phyloP scores from a whole-genome alignment of 1,140 invertebrate genomes.

The Planococcus citri region DNA sequence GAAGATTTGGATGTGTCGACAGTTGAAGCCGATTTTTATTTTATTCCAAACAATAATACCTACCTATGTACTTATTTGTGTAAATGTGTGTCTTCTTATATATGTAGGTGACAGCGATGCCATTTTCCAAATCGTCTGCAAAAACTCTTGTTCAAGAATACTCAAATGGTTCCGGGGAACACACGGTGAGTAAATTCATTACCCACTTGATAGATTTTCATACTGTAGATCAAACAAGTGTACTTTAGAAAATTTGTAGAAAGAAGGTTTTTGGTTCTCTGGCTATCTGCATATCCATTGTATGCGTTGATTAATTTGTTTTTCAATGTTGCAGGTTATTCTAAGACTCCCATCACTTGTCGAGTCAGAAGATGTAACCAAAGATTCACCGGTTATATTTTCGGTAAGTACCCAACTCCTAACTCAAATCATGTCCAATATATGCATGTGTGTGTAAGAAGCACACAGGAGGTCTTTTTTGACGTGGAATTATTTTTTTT shows the following conservation, averaged over 20 bases:
- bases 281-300: too few species aligned
- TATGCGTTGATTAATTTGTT: too few species aligned
- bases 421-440: slow-evolving; percentile 17
- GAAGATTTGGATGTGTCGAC: too few species aligned
- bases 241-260: too few species aligned
- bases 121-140: slow-evolving; percentile 72
- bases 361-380: slow-evolving; percentile 41
- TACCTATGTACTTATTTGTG: too few species aligned
- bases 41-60: too few species aligned
- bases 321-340: slow-evolving; percentile 45
- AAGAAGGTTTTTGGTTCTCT: too few species aligned
- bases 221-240: too few species aligned
- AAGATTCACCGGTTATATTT: slow-evolving; percentile 21
- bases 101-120: slow-evolving; percentile 65
- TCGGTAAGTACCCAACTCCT: slow-evolving; percentile 10
- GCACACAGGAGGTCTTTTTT: too few species aligned
- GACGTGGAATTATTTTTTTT: slow-evolving; percentile 23
- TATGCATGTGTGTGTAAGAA: not conserved
- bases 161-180: slow-evolving; percentile 79
- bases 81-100: slow-evolving; percentile 34
- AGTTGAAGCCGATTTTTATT: too few species aligned
- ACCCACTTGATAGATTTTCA: not conserved
- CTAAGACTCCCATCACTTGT: slow-evolving; percentile 58
- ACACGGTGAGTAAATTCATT: slow-evolving; percentile 57
- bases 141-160: slow-evolving; percentile 86